Base-by-base conservation (phyloP, 2,888 invertebrate species). In the Anticlea derivata region DNA sequence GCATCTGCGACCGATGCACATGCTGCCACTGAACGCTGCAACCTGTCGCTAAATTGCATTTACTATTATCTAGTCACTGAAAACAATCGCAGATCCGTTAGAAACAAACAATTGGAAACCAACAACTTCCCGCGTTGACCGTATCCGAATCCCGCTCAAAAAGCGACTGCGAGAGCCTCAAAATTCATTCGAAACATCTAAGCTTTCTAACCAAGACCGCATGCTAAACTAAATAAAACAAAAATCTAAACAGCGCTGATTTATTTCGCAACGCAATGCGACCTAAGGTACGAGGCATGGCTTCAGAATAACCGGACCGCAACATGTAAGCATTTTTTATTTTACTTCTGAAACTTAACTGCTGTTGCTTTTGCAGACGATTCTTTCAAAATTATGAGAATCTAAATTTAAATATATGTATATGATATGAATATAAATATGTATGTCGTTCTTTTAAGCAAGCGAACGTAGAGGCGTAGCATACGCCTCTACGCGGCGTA, bases 301-400 rank as follows among this genome's bases (percentile, higher is more conserved):
- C 88, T 89, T 88, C 86, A 80, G 75, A 81, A 78, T 87, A 86
- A 86, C 80, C 66, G 84, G 81, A 83, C 57, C 74, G 70, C 74
- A 63, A 80, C 73, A 78, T 73, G 83, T 83, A 83, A 83, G 83
- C 83, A 81, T 78, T 65, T 43, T 58, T 60, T 53, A 55, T 62
- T 68, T 69, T 68, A 65, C 66, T 70, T 68, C 65, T 60, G 64
- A 60, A 54, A 67, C 58, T 31, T 53, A 59, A 67, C 60, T 58
- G 55, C 45, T 56, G 27, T 59, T 43, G 61, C 66, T 65, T 60
- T 63, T 68, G 61, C 68, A 71, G 68, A 69, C 66, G 66, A 27
- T 34, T 12, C 7, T 8, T 26, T 7, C n/a, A n/a, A n/a, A n/a
- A n/a, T n/a, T n/a, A n/a, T n/a, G n/a, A n/a, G n/a, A n/a, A n/a